Base-by-base conservation (phyloP, 2,113 vertebrate genomes). In the Gulo gulo region DNA sequence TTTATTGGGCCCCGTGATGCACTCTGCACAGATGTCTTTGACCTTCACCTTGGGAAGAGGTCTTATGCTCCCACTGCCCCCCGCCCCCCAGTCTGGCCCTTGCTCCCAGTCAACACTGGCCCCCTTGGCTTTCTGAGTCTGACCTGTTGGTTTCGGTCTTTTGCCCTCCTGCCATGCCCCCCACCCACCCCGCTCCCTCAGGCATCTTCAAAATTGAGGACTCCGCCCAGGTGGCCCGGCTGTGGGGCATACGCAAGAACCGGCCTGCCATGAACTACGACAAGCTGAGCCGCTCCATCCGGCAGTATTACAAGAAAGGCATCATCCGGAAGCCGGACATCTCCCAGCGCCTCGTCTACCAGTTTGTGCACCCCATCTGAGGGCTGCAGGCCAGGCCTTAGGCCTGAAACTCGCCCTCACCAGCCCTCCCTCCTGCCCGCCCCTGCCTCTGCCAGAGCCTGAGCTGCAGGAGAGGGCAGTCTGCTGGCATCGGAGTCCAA, bases 221-320 rank as follows among this genome's bases (percentile, higher is more conserved):
- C 98, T 99, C 99, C 0, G 99, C 99, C 14, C 99, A 99, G 34
- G 99, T 99, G 47, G 99, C 99, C 0, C 98, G 99, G 11, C 99
- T 99, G 21, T 99, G 99, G 99, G 99, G 99, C 69, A 99, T 99
- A 97, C 98, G 99, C 36, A 99, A 99, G 99, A 99, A 99, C 96
- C 99, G 99, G 0, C 99, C 99, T 0, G 99, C 99, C 88, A 99
- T 99, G 99, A 99, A 99, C 99, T 99, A 99, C 36, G 99, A 99
- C 99, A 99, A 99, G 97, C 99, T 99, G 98, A 99, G 99, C 98
- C 99, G 99, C 96, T 99, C 99, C 98, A 99, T 99, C 98, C 99
- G 99, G 78, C 99, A 99, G 98, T 99, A 99, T 99, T 99, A 99
- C 98, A 99, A 99, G 98, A 99, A 99, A 97, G 99, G 99, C 31